These are phyloP conservation scores for Erithacus rubecula DNA, from an alignment of 2,797 vertebrate species.

Conservation along the genomic window DNA sequence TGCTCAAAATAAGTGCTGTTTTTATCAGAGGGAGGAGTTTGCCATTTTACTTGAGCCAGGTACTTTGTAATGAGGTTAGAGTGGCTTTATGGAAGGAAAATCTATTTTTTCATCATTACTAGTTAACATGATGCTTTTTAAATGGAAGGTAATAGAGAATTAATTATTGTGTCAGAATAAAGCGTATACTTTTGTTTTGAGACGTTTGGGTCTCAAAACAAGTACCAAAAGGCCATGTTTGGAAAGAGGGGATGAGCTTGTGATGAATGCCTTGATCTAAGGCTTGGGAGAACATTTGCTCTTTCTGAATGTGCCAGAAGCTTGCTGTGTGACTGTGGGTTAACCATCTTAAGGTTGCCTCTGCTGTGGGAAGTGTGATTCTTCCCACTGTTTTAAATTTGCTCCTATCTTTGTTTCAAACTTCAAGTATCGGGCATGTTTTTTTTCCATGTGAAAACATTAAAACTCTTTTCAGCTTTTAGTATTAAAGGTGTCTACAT, in stretches of 20 bases:
- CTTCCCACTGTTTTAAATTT: constrained; percentile 4
- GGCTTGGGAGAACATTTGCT: background rate
- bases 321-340: background rate
- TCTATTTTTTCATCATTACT: background rate
- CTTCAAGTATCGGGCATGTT: background rate
- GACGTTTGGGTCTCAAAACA: background rate
- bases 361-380: background rate
- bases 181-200: background rate
- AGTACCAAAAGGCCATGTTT: background rate
- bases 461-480: background rate
- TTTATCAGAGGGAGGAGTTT: background rate
- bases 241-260: background rate
- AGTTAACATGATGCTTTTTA: background rate
- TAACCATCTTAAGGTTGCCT: background rate
- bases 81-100: background rate
- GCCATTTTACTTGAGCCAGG: background rate
- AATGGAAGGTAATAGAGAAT: background rate
- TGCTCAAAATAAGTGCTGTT: background rate
- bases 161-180: background rate
- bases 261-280: background rate
- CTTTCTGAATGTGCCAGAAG: background rate
- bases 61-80: background rate
- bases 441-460: background rate
- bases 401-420: background rate
- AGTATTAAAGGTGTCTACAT: background rate